Evolutionary conservation across 2,113 vertebrate species (phyloP).

Genomic region (Serinus canaria): DNA sequence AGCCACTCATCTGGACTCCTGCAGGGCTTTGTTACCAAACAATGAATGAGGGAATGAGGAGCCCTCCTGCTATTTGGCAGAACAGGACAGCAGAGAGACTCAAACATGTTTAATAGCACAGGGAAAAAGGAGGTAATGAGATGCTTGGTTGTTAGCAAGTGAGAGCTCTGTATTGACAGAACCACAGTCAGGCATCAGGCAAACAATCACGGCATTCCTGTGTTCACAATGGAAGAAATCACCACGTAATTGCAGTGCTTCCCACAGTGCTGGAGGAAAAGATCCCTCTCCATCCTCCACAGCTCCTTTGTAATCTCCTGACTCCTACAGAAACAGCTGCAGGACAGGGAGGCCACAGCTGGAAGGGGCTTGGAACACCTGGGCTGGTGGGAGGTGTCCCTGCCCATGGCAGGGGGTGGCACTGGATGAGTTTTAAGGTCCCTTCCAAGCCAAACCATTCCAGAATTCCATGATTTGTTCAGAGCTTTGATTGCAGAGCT

Average conservation of each 20-base stretch:
- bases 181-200: neutral
- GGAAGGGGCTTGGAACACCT: neutral
- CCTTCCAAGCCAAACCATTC: neutral
- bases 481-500: fast-evolving
- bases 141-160: neutral
- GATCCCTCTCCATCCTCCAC: neutral
- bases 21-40: neutral
- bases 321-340: neutral
- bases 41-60: neutral
- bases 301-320: neutral
- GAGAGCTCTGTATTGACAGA: neutral
- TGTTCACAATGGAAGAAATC: neutral
- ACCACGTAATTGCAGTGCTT: neutral
- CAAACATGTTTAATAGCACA: neutral
- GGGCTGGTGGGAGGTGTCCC: neutral
- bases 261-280: neutral
- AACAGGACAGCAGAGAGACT: neutral
- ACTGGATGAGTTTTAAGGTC: neutral
- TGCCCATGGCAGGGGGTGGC: neutral
- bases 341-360: neutral
- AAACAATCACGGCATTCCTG: neutral
- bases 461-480: neutral
- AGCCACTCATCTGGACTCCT: neutral
- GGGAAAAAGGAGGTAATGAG: neutral
- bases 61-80: neutral